A percentile compares a stretch with the other conserved stretches of the same genome.
These are phyloP conservation scores for Watsonalla binaria DNA, from an alignment of 2,888 invertebrate genomes.

Conservation along the genomic window DNA sequence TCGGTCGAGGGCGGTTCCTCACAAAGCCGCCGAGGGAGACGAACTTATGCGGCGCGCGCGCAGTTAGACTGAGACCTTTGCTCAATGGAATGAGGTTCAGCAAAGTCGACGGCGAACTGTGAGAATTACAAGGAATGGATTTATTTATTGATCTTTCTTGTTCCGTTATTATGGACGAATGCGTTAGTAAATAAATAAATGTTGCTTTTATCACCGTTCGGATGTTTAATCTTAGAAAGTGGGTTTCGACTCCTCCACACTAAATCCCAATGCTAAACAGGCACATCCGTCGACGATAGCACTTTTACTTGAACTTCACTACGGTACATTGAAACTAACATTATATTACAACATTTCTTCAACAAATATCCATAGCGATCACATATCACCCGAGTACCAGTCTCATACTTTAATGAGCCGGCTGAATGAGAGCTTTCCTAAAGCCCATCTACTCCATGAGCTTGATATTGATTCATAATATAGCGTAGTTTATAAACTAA, in stretches of 20 bases:
- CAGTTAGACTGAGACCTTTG: slow-evolving; percentile 45
- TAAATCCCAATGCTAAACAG: slow-evolving; percentile 35
- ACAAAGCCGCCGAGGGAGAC: slow-evolving; percentile 58
- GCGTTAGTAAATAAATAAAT: slow-evolving; percentile 56
- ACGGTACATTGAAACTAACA: slow-evolving; percentile 12
- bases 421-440: background rate
- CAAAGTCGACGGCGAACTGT: slow-evolving; percentile 60
- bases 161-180: slow-evolving; percentile 64
- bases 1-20: slow-evolving; percentile 66
- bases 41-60: slow-evolving; percentile 17
- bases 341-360: slow-evolving; percentile 18
- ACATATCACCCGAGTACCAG: background rate
- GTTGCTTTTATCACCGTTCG: slow-evolving; percentile 33
- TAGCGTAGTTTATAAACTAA: too few relatives aligned
- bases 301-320: slow-evolving; percentile 17
- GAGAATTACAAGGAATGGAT: slow-evolving; percentile 75
- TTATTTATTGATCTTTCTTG: slow-evolving; percentile 72
- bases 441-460: too few relatives aligned
- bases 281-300: slow-evolving; percentile 32
- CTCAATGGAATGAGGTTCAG: slow-evolving; percentile 70
- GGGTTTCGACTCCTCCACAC: slow-evolving; percentile 17
- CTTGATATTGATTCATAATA: too few relatives aligned
- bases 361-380: slow-evolving; percentile 10
- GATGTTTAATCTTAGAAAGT: slow-evolving; percentile 39
- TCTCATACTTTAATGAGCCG: background rate